These are phyloP conservation scores for Anolis sagrei DNA, from an alignment of 2,113 vertebrate genomes.

Conservation along the genomic window DNA sequence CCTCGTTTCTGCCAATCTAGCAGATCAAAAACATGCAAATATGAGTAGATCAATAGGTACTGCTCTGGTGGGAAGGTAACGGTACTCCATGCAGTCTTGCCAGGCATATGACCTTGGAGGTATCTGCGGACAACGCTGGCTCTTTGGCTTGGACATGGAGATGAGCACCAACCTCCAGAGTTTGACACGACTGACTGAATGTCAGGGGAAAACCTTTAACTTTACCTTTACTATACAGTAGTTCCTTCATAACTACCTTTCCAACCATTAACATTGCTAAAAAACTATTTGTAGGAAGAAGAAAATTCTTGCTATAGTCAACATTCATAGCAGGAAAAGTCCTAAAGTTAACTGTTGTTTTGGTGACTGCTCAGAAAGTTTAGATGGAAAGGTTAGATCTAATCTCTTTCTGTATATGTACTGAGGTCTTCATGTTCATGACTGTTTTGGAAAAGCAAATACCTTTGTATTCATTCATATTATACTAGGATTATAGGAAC, in stretches of 20 bases:
- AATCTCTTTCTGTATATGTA: background rate
- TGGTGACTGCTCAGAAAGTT: background rate
- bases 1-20: too few species aligned
- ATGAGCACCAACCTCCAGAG: too few species aligned
- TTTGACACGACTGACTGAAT: too few species aligned
- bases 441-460: conserved; percentile 18
- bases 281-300: background rate
- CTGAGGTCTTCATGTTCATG: background rate
- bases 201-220: too few species aligned
- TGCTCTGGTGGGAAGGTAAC: too few species aligned
- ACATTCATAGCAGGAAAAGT: background rate
- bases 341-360: background rate
- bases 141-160: too few species aligned
- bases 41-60: too few species aligned
- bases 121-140: too few species aligned
- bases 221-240: too few species aligned
- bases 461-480: background rate
- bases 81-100: too few species aligned
- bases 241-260: background rate
- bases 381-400: background rate
- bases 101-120: too few species aligned
- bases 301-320: background rate
- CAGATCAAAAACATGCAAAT: too few species aligned
- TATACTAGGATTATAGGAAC: background rate
- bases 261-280: background rate